Base-by-base conservation (phyloP, 1,140 invertebrate genomes). In the Lanistes nyassanus region DNA sequence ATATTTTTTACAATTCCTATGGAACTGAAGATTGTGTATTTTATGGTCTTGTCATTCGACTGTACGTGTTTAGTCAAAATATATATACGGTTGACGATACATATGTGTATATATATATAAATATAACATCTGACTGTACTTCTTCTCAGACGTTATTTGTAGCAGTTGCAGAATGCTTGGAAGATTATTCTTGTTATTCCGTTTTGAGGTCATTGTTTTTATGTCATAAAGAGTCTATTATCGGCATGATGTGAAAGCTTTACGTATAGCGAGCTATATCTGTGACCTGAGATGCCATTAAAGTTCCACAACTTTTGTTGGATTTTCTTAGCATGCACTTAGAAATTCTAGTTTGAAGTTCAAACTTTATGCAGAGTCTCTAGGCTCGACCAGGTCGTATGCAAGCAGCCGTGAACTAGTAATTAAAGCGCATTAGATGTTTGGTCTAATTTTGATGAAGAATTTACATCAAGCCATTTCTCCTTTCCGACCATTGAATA, bases 201-300 rank as follows among this genome's bases (percentile, higher is more conserved):
- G 29, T 6, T 29, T 64, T 26, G 62, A 66, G 13, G 21, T 66
- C 7, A 26, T 19, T 53, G 51, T 75, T 60, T n/a, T n/a, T n/a
- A n/a, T 75, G 29, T 66, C 39, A 65, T 39, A 51, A 53, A 65
- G 64, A 65, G 73, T 75, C 23, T 66, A 67, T 75, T 26, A 29
- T 51, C 51, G 23, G 47, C 39, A 36, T 21, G 39, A 26, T 55
- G 42, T 55, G 26, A 23, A 36, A 51, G 42, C 29, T 36, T 71
- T 36, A 51, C 29, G 23, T 55, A 56, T 71, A 56, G 39, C 19
- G 55, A 56, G 39, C 29, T 71, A 36, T 71, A 36, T 71, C 29
- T 71, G 69, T 71, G 47, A 65, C 42, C 58, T 29, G 23, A 42
- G 26, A 64, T 29, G 62, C 39, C 36, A 31, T 34, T 66, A 53